Conservation (phyloP, 2,888 invertebrate genomes). For the Ennomos quercinarius region DNA sequence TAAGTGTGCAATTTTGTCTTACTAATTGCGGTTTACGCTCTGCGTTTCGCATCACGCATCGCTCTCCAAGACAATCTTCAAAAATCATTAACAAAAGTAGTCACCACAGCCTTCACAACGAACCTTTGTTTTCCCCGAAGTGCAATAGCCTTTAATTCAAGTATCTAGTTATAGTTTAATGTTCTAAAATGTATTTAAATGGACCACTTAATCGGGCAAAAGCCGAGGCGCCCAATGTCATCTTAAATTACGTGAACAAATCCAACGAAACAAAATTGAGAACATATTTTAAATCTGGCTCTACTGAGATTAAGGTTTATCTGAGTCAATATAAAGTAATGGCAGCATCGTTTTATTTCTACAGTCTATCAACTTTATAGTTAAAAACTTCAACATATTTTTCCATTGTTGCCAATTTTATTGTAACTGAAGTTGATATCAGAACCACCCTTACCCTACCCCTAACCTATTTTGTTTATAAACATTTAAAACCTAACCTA, state of each 20-base stretch:
- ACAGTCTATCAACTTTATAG: too few species aligned
- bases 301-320: slow-evolving; percentile 14
- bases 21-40: too few species aligned
- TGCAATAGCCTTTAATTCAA: slow-evolving; percentile 31
- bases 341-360: too few species aligned
- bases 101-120: slow-evolving; percentile 8
- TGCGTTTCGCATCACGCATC: too few species aligned
- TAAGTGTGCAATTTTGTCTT: too few species aligned
- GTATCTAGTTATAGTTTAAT: slow-evolving; percentile 34
- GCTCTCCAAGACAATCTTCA: not conserved
- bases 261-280: slow-evolving; percentile 24
- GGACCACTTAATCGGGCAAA: slow-evolving; percentile 30
- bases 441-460: too few species aligned
- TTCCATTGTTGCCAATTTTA: too few species aligned
- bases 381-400: too few species aligned
- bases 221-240: slow-evolving; percentile 27
- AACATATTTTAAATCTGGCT: slow-evolving; percentile 18
- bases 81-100: not conserved
- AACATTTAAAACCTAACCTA: too few species aligned
- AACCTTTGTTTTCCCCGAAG: slow-evolving; percentile 19
- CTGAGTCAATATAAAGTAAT: slow-evolving; percentile 1
- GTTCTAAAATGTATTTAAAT: slow-evolving; percentile 37
- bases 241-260: slow-evolving; percentile 25
- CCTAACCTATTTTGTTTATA: too few species aligned
- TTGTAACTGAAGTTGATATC: too few species aligned